These are phyloP conservation scores for Sinelater perroti DNA, from an alignment of 2,888 invertebrate species.

Conservation along the genomic window DNA sequence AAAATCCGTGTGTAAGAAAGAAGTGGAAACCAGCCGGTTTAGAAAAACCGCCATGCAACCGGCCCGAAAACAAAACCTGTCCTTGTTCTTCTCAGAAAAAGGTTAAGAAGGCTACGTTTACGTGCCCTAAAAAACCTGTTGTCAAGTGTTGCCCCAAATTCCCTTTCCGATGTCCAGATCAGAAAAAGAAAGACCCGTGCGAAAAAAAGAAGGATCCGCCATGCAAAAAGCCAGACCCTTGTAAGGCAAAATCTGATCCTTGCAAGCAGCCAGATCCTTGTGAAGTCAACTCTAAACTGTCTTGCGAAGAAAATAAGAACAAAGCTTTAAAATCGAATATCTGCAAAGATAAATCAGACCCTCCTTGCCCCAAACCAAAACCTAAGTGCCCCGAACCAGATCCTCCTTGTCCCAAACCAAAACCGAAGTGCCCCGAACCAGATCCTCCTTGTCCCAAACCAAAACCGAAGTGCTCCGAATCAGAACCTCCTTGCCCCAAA, in stretches of 20 bases:
- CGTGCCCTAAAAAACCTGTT: background rate
- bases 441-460: too few species aligned
- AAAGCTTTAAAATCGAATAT: background rate
- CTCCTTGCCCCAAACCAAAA: too few species aligned
- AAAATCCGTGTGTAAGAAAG: background rate
- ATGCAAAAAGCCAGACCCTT: background rate
- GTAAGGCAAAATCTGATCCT: background rate
- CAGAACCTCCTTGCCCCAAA: too few species aligned
- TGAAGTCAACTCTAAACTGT: too few species aligned
- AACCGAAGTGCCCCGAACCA: background rate
- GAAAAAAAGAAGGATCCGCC: background rate
- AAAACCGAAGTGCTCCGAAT: background rate
- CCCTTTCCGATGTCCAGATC: background rate
- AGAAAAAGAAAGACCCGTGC: background rate
- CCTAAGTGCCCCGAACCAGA: background rate
- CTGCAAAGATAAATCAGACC: too few species aligned
- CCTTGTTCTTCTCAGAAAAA: too few species aligned
- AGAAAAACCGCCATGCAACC: background rate
- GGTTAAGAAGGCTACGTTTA: too few species aligned
- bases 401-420: too few species aligned
- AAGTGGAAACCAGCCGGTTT: background rate
- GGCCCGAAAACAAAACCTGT: background rate
- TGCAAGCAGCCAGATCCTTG: background rate
- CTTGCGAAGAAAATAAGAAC: too few species aligned
- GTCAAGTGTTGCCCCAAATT: conserved; percentile 4